These are phyloP conservation scores for Micromussa lordhowensis DNA, from an alignment of 92 coral and sea anemone genomes.

Conservation along the genomic window DNA sequence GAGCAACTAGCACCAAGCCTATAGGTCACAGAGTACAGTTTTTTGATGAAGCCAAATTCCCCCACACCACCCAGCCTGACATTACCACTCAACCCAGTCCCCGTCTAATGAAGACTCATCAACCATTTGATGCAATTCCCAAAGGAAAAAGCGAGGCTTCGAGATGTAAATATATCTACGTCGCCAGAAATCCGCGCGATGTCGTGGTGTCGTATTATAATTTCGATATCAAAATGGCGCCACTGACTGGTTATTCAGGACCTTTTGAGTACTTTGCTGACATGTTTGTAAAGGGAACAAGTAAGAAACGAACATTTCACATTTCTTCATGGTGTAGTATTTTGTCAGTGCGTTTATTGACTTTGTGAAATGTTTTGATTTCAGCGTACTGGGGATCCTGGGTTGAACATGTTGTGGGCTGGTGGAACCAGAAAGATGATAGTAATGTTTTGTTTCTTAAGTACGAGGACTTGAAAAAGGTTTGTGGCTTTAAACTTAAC, in stretches of 20 bases:
- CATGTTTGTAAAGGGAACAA: conserved; percentile 51
- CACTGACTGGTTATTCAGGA: conserved; percentile 30
- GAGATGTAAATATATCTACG: conserved; percentile 41
- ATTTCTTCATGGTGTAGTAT: not conserved
- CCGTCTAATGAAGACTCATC: conserved; percentile 60
- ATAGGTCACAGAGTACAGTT: conserved; percentile 30
- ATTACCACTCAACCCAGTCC: conserved; percentile 34
- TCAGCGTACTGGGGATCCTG: conserved; percentile 57
- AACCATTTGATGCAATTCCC: conserved; percentile 38
- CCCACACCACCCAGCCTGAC: conserved; percentile 20
- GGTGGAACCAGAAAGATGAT: conserved; percentile 63
- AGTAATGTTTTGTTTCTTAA: conserved; percentile 53
- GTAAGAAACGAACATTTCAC: conserved; percentile 21
- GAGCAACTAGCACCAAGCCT: not conserved
- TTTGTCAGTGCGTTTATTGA: not conserved
- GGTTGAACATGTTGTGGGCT: conserved; percentile 52
- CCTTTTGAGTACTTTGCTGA: conserved; percentile 59
- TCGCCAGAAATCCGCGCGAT: conserved; percentile 61
- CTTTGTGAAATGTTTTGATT: not conserved
- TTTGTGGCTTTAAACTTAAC: conserved; percentile 7
- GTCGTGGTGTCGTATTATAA: conserved; percentile 53
- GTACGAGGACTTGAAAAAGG: conserved; percentile 69
- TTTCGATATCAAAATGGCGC: conserved; percentile 35
- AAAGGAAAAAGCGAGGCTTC: conserved; percentile 23
- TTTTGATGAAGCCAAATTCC: conserved; percentile 24